Percentiles rank a stretch among this genome's conserved stretches.
Conservation (phyloP, 1,140 invertebrate species). For the Heterodera carotae region DNA sequence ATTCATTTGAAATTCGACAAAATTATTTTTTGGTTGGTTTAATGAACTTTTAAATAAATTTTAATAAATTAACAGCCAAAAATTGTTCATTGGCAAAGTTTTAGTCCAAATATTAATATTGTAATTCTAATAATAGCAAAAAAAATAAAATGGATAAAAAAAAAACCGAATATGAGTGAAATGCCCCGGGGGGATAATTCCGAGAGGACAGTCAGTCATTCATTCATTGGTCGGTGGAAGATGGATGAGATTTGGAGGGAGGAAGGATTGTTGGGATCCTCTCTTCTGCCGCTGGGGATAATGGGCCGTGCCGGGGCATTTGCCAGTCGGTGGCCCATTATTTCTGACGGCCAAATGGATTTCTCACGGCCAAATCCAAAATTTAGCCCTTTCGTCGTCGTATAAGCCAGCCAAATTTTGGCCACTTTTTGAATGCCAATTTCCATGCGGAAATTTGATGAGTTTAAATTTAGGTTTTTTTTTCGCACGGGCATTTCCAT, state of each 20-base stretch:
- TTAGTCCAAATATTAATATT: too few relatives aligned
- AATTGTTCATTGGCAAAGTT: too few relatives aligned
- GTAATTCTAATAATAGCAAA: too few relatives aligned
- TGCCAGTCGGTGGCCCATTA: neutral
- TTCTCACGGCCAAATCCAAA: neutral
- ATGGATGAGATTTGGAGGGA: neutral
- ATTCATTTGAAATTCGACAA: neutral
- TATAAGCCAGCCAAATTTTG: neutral
- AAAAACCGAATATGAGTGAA: neutral
- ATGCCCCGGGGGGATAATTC: neutral
- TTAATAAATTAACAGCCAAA: too few relatives aligned
- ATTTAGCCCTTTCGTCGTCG: neutral
- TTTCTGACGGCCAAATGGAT: neutral
- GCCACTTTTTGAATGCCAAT: neutral
- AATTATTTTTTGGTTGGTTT: neutral
- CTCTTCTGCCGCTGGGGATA: neutral
- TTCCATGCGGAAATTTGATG: neutral
- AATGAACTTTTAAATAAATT: too few relatives aligned
- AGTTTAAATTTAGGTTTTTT: neutral
- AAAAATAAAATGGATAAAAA: neutral
- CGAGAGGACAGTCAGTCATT: neutral
- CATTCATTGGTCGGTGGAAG: neutral
- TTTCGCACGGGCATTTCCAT: neutral
- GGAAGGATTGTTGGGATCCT: neutral
- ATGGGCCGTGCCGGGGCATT: neutral